A percentile compares a stretch with the other conserved stretches of the same genome.
These are phyloP conservation scores for Protosalanx chinensis DNA, from an alignment of 2,797 vertebrate genomes.

Conservation along the genomic window DNA sequence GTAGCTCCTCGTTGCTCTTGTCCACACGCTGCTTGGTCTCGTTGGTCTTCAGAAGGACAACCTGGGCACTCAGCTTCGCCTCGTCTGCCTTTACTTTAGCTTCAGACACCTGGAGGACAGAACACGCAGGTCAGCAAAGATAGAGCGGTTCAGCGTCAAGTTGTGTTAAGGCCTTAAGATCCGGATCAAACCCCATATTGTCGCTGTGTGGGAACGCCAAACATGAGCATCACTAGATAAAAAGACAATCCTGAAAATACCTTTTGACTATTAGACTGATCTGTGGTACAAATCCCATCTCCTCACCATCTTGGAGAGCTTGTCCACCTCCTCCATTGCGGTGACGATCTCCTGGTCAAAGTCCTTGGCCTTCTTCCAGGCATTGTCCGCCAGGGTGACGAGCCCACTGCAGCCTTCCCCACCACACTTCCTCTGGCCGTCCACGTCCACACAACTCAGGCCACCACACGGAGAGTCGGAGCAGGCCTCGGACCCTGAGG, in stretches of 20 bases:
- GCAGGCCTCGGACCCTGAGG: conserved; percentile 75
- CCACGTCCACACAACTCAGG: conserved; percentile 77
- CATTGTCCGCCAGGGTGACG: conserved; percentile 73
- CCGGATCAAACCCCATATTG: too few species aligned
- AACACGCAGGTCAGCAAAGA: conserved; percentile 18
- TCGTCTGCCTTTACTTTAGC: conserved; percentile 88
- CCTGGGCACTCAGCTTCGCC: conserved; percentile 86
- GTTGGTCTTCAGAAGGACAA: conserved; percentile 86
- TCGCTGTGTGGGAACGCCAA: too few species aligned
- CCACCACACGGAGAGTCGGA: conserved; percentile 81
- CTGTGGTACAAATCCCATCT: background rate
- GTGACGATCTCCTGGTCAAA: conserved; percentile 84
- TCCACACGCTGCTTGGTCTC: conserved; percentile 86
- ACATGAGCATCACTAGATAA: too few species aligned
- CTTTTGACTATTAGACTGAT: too few species aligned
- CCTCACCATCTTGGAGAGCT: conserved; percentile 90
- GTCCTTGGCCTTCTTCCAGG: conserved; percentile 82
- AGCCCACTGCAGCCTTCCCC: conserved; percentile 83
- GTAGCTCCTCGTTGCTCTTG: conserved; percentile 88
- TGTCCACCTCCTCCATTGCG: conserved; percentile 90
- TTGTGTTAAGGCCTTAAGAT: too few species aligned
- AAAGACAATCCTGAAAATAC: too few species aligned
- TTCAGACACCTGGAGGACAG: conserved; percentile 79
- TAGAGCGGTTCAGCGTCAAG: background rate
- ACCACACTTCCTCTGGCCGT: conserved; percentile 80